Percentiles rank a stretch among this genome's conserved stretches.
These are phyloP conservation scores for Carterocephalus palaemon DNA, from an alignment of 2,888 invertebrate species.

Conservation along the genomic window DNA sequence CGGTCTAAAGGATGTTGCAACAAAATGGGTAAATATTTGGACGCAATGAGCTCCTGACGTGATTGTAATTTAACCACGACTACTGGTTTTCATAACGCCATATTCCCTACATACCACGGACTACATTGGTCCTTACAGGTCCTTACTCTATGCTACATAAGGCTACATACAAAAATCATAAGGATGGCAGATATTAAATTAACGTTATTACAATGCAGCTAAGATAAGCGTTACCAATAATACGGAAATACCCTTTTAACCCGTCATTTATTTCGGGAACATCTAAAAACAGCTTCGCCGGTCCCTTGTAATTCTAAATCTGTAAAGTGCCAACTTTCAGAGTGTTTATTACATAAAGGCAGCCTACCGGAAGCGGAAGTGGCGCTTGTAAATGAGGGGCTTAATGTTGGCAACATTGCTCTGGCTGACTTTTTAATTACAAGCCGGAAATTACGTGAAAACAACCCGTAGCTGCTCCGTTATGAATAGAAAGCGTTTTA, in stretches of 20 bases:
- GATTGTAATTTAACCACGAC: too few species aligned
- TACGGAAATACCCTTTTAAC: background rate
- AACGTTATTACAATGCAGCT: too few species aligned
- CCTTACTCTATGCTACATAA: too few species aligned
- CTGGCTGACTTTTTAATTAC: constrained; percentile 73
- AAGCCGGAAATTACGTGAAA: constrained; percentile 68
- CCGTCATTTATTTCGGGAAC: constrained; percentile 4
- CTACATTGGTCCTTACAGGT: too few species aligned
- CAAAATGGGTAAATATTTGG: too few species aligned
- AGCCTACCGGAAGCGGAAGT: constrained; percentile 34
- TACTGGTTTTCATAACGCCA: too few species aligned
- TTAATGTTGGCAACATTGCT: constrained; percentile 66
- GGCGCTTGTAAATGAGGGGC: constrained; percentile 62
- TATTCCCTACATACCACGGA: too few species aligned
- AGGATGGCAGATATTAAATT: too few species aligned
- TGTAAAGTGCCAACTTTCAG: constrained; percentile 25
- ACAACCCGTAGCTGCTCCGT: constrained; percentile 49
- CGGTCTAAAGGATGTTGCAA: too few species aligned
- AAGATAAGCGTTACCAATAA: background rate
- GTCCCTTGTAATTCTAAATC: constrained; percentile 23
- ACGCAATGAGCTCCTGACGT: too few species aligned
- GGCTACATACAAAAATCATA: too few species aligned
- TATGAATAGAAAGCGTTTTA: constrained; percentile 52
- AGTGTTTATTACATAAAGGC: constrained; percentile 39
- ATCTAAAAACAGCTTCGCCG: constrained; percentile 12